Percentiles rank a stretch among this genome's conserved stretches.
Evolutionary conservation across 1,140 invertebrate species (phyloP).

Genomic region (Danaus melanippus): DNA sequence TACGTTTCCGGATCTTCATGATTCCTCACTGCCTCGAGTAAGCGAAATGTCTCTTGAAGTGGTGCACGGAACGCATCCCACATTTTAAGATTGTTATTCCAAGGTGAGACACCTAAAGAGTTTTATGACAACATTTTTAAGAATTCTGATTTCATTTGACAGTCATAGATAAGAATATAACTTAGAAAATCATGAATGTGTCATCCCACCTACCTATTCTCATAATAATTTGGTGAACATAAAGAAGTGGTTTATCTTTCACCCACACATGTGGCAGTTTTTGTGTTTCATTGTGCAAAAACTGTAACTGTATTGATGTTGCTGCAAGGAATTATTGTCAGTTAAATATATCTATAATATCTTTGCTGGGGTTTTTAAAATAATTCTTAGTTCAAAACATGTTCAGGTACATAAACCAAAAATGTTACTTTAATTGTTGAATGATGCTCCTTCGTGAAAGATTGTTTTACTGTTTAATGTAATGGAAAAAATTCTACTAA

Average conservation of each 20-base stretch:
- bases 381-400: no score
- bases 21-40: conserved; percentile 88
- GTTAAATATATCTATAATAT: neutral
- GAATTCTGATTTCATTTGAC: no score
- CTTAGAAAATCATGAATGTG: neutral
- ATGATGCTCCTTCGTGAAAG: no score
- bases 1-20: conserved; percentile 85
- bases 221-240: conserved; percentile 87
- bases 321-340: conserved; percentile 26
- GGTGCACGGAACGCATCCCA: conserved; percentile 92
- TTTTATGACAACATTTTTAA: neutral
- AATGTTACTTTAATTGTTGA: no score
- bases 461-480: no score
- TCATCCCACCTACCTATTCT: conserved; percentile 55
- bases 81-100: conserved; percentile 84
- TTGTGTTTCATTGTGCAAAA: conserved; percentile 63
- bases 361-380: no score
- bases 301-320: conserved; percentile 33
- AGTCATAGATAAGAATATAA: no score
- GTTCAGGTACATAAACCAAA: no score
- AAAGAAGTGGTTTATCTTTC: conserved; percentile 78
- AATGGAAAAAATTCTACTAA: no score
- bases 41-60: conserved; percentile 87
- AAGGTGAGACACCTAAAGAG: conserved; percentile 83
- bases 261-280: conserved; percentile 73